phyloP scores from a whole-genome alignment of 2,888 invertebrate species.

The Acleris sparsana region DNA sequence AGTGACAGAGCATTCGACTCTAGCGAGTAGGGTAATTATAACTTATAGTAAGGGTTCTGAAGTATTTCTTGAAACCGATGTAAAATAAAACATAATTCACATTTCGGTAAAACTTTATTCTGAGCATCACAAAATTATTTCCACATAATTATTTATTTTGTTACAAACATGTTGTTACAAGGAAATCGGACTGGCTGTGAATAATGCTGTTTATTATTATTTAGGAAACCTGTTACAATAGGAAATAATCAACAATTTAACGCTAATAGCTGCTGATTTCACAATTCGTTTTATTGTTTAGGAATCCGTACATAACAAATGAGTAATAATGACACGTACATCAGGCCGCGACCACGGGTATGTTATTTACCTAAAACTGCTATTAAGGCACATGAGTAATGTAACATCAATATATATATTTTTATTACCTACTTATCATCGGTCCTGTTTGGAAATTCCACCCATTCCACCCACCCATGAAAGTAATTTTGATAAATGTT shows the following conservation, averaged over 20 bases:
- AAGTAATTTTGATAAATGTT: too few relatives aligned
- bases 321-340: background rate
- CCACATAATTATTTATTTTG: conserved; percentile 53
- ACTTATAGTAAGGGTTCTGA: background rate
- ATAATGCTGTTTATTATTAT: background rate
- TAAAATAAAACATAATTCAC: conserved; percentile 31
- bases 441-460: too few relatives aligned
- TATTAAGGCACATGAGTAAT: background rate
- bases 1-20: too few relatives aligned
- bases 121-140: conserved; percentile 73
- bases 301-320: conserved; percentile 1
- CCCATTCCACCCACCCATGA: too few relatives aligned
- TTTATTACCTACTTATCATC: too few relatives aligned
- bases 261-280: conserved; percentile 35
- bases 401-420: background rate
- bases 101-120: conserved; percentile 61
- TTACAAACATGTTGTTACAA: conserved; percentile 34
- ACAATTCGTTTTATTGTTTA: conserved; percentile 21
- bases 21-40: too few relatives aligned
- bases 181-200: too few relatives aligned
- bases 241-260: conserved; percentile 18
- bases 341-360: background rate
- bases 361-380: conserved; percentile 1
- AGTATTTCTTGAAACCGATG: background rate
- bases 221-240: background rate